These are phyloP conservation scores for Sebastes diploproa DNA, from an alignment of 2,797 vertebrate species.

Conservation along the genomic window DNA sequence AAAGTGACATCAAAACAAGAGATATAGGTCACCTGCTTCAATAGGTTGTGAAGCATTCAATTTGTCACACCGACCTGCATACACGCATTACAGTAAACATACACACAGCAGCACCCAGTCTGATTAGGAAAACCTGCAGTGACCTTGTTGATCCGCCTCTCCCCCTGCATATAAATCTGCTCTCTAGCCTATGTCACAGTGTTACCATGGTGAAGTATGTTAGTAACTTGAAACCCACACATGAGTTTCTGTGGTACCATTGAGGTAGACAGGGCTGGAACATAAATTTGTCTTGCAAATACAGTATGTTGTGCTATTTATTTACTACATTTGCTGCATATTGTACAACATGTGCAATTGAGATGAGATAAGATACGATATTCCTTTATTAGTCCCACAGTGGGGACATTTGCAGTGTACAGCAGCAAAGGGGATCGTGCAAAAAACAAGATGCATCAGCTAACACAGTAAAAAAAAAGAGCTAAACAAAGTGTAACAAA, in stretches of 20 bases:
- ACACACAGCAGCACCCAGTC: not conserved
- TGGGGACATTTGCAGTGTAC: too few species aligned
- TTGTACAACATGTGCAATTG: not conserved
- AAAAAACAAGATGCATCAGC: too few species aligned
- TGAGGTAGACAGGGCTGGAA: not conserved
- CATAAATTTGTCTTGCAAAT: conserved; percentile 17
- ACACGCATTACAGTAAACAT: not conserved
- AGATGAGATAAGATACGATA: too few species aligned
- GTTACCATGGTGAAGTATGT: not conserved
- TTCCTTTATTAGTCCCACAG: too few species aligned
- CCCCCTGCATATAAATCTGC: not conserved
- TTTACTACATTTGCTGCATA: not conserved
- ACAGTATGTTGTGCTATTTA: not conserved
- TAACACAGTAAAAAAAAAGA: too few species aligned
- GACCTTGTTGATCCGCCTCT: not conserved
- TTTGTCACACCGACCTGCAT: not conserved
- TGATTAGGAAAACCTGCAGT: not conserved
- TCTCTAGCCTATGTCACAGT: not conserved
- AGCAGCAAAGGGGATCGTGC: too few species aligned
- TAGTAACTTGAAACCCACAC: not conserved
- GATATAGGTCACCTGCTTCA: not conserved
- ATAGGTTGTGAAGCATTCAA: not conserved
- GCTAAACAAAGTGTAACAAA: too few species aligned
- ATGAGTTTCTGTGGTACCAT: not conserved
- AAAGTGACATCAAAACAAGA: not conserved